These are phyloP conservation scores for Lasioglossum baleicum DNA, from an alignment of 1,140 invertebrate species.

Conservation along the genomic window DNA sequence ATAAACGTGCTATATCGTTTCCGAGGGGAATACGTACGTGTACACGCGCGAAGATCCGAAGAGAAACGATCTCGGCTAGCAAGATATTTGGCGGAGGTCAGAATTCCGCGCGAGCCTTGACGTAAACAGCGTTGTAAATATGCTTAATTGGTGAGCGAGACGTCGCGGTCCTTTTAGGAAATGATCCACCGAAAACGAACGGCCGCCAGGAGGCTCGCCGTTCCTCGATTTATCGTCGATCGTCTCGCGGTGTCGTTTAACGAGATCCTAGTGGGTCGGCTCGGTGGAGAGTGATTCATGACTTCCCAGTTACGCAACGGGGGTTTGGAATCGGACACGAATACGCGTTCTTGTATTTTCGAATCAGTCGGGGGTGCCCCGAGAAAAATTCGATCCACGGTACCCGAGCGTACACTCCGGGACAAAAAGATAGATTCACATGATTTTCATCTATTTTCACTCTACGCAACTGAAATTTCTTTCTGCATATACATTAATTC, in stretches of 20 bases:
- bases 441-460: no score
- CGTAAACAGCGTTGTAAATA: constrained; percentile 36
- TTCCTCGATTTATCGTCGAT: constrained; percentile 1
- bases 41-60: no score
- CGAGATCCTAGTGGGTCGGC: not conserved
- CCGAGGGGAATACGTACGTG: no score
- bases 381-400: no score
- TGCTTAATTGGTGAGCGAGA: constrained; percentile 2
- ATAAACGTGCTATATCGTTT: no score
- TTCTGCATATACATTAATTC: no score
- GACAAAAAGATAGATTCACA: no score
- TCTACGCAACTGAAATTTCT: no score
- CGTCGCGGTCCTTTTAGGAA: not conserved
- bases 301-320: not conserved
- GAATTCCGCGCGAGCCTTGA: not conserved
- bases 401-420: no score
- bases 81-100: not conserved
- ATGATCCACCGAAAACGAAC: not conserved
- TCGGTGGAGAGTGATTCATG: not conserved
- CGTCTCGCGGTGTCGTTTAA: not conserved
- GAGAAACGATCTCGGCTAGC: not conserved
- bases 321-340: not conserved
- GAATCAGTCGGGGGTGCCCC: no score
- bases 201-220: not conserved
- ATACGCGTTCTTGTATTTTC: not conserved